phyloP scores from a whole-genome alignment of 2,113 vertebrate species.

The Scomber colias region DNA sequence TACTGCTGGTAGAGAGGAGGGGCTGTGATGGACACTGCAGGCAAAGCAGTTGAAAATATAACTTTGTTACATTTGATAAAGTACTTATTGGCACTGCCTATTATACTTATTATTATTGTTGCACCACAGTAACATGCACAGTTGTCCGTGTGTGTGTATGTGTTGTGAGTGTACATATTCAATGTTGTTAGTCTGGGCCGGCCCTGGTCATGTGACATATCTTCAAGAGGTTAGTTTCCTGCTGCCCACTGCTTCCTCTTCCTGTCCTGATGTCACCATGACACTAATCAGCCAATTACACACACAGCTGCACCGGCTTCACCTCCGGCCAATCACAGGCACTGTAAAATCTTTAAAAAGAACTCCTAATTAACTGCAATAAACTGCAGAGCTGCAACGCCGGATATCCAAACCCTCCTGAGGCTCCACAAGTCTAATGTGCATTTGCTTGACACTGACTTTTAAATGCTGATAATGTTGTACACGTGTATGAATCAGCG shows the following conservation, averaged over 20 bases:
- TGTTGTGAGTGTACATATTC: conserved; percentile 11
- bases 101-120: no score
- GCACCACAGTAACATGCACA: no score
- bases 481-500: background rate
- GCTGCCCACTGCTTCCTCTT: conserved; percentile 45
- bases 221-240: conserved; percentile 19
- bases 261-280: conserved; percentile 13
- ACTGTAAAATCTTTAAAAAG: conserved; percentile 41
- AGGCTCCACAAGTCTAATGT: background rate
- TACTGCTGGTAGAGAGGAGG: no score
- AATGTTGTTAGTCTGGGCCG: background rate
- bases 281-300: conserved; percentile 44
- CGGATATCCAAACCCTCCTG: conserved; percentile 8
- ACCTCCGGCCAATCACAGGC: conserved; percentile 28
- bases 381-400: conserved; percentile 19
- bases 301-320: conserved; percentile 8
- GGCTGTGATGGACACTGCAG: no score
- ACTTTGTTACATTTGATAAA: no score
- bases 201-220: conserved; percentile 12
- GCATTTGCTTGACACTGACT: background rate
- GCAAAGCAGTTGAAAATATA: no score
- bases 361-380: conserved; percentile 39
- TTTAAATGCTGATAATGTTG: conserved; percentile 4
- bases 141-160: no score
- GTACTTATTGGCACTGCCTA: no score